Evolutionary conservation across 1,140 invertebrate genomes (phyloP).

Genomic region (Adoxophyes honmai): DNA sequence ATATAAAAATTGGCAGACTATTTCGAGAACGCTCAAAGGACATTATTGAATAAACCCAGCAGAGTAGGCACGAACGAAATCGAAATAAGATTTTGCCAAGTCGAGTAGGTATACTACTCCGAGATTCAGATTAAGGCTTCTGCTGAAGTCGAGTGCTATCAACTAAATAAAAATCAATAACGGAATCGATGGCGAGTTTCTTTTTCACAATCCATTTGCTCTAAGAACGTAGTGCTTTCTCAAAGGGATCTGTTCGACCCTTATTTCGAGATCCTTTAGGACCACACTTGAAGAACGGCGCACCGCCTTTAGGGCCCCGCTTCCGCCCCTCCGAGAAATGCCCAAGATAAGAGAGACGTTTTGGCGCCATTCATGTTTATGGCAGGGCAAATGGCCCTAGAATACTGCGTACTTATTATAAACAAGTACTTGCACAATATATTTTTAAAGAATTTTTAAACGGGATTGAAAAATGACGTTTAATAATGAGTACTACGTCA

Average conservation of each 20-base stretch:
- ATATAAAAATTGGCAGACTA: neutral
- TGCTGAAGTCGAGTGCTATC: constrained; percentile 39
- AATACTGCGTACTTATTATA: constrained; percentile 72
- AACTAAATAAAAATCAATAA: constrained; percentile 73
- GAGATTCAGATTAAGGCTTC: constrained; percentile 27
- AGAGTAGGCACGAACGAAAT: neutral
- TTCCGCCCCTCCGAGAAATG: constrained; percentile 71
- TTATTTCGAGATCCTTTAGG: constrained; percentile 72
- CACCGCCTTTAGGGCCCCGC: constrained; percentile 56
- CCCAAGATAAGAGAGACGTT: constrained; percentile 74
- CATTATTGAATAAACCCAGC: neutral
- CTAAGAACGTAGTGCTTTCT: constrained; percentile 62
- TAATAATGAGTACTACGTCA: neutral
- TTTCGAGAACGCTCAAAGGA: neutral
- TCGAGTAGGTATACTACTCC: constrained; percentile 9
- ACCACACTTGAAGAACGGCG: constrained; percentile 63
- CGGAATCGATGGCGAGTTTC: constrained; percentile 61
- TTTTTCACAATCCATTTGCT: constrained; percentile 71
- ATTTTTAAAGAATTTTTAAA: constrained; percentile 42
- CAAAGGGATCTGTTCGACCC: constrained; percentile 50
- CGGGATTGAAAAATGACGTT: constrained; percentile 39
- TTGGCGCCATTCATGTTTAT: constrained; percentile 75
- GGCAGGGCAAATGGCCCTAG: constrained; percentile 66
- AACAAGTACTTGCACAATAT: constrained; percentile 62
- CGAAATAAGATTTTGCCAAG: neutral